Percentiles rank a stretch among this genome's conserved stretches.
Evolutionary conservation across 1,140 invertebrate genomes (phyloP).

Genomic region (Aleiodes sp.): DNA sequence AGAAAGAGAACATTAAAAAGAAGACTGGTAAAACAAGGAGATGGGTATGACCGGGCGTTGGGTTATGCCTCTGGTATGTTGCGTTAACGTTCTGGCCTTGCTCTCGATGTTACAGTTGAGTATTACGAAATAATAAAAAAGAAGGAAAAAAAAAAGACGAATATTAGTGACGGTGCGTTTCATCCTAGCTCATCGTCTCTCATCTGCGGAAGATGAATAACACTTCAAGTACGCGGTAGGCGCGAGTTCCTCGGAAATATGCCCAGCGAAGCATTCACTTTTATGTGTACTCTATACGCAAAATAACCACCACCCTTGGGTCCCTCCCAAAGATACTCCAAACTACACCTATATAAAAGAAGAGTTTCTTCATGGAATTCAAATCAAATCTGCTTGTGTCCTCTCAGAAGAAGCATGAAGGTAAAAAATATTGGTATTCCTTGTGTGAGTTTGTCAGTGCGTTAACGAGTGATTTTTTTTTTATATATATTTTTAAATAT

Average conservation of each 20-base stretch:
- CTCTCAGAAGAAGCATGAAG: constrained; percentile 51
- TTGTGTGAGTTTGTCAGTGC: not conserved
- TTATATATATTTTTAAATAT: not conserved
- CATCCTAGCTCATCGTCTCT: constrained; percentile 24
- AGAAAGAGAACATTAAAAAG: not conserved
- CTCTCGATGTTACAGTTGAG: constrained; percentile 52
- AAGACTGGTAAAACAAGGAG: constrained; percentile 2
- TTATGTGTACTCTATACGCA: constrained; percentile 30
- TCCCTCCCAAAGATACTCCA: constrained; percentile 17
- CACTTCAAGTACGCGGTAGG: constrained; percentile 23
- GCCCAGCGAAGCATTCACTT: constrained; percentile 39
- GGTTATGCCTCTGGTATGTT: constrained; percentile 3
- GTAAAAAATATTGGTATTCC: constrained; percentile 35
- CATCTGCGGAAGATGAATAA: constrained; percentile 36
- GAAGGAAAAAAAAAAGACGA: not conserved
- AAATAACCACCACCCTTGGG: constrained; percentile 18
- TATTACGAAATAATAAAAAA: constrained; percentile 40
- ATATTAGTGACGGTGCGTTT: constrained; percentile 27
- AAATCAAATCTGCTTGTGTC: constrained; percentile 52
- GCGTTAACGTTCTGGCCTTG: constrained; percentile 43
- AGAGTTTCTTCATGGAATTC: constrained; percentile 28
- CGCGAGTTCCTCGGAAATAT: constrained; percentile 23
- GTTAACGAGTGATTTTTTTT: no score
- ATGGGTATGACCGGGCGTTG: constrained; percentile 7
- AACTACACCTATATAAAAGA: constrained; percentile 44